Evolutionary conservation across 2,797 vertebrate genomes (phyloP).

Genomic region (Okamejei kenojei): DNA sequence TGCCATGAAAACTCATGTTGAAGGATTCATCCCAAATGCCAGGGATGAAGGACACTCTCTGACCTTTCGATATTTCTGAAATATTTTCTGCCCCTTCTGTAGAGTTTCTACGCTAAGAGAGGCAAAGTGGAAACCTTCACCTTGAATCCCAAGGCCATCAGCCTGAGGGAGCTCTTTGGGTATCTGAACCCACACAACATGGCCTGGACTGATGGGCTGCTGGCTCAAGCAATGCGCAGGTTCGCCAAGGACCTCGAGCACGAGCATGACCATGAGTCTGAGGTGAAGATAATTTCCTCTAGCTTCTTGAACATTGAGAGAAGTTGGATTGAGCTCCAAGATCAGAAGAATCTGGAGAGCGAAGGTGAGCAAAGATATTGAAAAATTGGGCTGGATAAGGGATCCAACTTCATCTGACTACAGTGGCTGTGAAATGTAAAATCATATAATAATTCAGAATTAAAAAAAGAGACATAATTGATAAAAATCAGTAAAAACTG

Average conservation of each 20-base stretch:
- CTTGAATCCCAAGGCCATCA: slow-evolving; percentile 57
- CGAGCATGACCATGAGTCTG: slow-evolving; percentile 35
- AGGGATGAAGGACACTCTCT: neutral
- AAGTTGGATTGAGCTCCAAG: slow-evolving; percentile 12
- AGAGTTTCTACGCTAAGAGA: slow-evolving; percentile 41
- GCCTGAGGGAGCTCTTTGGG: slow-evolving; percentile 53
- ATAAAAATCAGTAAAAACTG: too few relatives aligned
- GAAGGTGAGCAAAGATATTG: slow-evolving; percentile 4
- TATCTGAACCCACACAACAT: slow-evolving; percentile 50
- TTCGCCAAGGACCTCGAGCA: slow-evolving; percentile 45
- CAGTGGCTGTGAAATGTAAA: too few relatives aligned
- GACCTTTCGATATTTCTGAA: slow-evolving; percentile 32
- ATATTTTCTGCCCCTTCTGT: neutral
- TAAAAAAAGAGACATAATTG: too few relatives aligned
- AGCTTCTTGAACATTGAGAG: neutral
- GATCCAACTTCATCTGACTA: too few relatives aligned
- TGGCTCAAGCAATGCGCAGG: slow-evolving; percentile 49
- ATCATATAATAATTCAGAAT: too few relatives aligned
- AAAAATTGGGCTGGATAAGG: neutral
- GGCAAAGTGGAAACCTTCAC: slow-evolving; percentile 51
- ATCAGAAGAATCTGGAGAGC: neutral
- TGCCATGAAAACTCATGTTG: neutral
- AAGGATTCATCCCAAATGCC: neutral
- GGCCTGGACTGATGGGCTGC: slow-evolving; percentile 57
- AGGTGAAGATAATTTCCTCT: neutral